Base-by-base conservation (phyloP, 2,113 vertebrate species). In the Glareola pratincola region DNA sequence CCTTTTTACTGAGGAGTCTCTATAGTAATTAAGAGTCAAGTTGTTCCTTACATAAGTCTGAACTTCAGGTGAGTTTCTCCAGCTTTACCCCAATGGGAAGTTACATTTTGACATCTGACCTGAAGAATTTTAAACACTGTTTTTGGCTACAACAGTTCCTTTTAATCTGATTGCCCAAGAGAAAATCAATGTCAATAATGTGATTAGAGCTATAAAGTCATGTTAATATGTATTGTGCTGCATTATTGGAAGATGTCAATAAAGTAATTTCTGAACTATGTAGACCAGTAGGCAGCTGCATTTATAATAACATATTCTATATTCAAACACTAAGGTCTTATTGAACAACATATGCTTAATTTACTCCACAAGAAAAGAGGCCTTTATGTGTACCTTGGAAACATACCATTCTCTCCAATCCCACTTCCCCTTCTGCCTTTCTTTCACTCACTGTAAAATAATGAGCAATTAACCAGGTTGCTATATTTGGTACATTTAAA, bases 401-500 rank as follows among this genome's bases (percentile, higher is more conserved):
- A 92, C n/a, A 82, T 23, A n/a, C 12, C 12, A 1, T 37, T 95
- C 84, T 67, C 85, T 88, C 32, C 24, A 37, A 41, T 59, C 34
- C 62, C 30, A 66, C 69, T 45, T 84, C 43, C 50, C 50, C 71
- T 68, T 67, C 68, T 69, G 90, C 73, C 76, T 91, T 95, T 68
- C 94, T 92, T 96, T 98, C 97, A 94, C 81, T 98, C 96, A 83
- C 91, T 92, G 91, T 81, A 92, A 97, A 98, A 95, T 69, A 94
- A 68, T 21, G 36, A 97, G 97, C 97, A 98, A 98, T 98, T 98
- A 98, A 97, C 51, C 73, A 91, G 67, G 94, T 91, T 98, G 85
- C 98, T 98, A 98, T 98, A 98, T 98, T 98, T 97, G 91, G 96
- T 90, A 69, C 76, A 93, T 95, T 95, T 90, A 92, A 97, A 97